These are phyloP conservation scores for Eristalis arbustorum DNA, from an alignment of 2,888 invertebrate species.

Conservation along the genomic window DNA sequence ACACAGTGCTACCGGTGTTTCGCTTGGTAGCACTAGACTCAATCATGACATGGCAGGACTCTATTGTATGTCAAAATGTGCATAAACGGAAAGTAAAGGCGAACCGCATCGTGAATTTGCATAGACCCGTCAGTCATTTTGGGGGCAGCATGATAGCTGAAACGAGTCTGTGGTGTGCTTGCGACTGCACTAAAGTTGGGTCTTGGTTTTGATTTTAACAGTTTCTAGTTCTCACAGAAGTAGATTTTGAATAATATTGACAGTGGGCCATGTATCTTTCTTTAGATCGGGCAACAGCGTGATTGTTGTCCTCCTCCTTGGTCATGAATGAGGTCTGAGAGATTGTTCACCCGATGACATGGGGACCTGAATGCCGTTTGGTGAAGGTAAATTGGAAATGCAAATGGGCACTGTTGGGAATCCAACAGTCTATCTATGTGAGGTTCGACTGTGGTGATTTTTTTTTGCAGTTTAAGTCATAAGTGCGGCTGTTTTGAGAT, in stretches of 20 bases:
- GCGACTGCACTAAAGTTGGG: background rate
- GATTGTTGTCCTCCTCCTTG: constrained; percentile 5
- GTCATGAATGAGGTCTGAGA: constrained; percentile 16
- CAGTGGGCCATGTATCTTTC: constrained; percentile 67
- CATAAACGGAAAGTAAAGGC: constrained; percentile 67
- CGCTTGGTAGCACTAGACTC: constrained; percentile 63
- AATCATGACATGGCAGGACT: constrained; percentile 70
- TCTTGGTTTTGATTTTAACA: constrained; percentile 6
- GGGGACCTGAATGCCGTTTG: background rate
- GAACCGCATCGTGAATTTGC: constrained; percentile 69
- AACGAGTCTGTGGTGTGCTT: constrained; percentile 15
- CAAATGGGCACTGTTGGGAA: constrained; percentile 12
- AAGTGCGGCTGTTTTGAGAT: background rate
- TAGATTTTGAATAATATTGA: constrained; percentile 72
- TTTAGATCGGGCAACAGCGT: constrained; percentile 26
- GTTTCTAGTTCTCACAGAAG: constrained; percentile 63
- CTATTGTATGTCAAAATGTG: constrained; percentile 69
- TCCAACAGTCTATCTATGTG: background rate
- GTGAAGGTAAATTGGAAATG: constrained; percentile 41
- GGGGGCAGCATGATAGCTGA: constrained; percentile 30
- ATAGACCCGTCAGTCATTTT: constrained; percentile 69
- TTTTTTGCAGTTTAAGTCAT: background rate
- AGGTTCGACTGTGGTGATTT: background rate
- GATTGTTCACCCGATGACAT: background rate
- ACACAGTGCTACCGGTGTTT: constrained; percentile 64